Evolutionary conservation across 2,113 vertebrate species (phyloP).

Genomic region (Dasyprocta punctata): DNA sequence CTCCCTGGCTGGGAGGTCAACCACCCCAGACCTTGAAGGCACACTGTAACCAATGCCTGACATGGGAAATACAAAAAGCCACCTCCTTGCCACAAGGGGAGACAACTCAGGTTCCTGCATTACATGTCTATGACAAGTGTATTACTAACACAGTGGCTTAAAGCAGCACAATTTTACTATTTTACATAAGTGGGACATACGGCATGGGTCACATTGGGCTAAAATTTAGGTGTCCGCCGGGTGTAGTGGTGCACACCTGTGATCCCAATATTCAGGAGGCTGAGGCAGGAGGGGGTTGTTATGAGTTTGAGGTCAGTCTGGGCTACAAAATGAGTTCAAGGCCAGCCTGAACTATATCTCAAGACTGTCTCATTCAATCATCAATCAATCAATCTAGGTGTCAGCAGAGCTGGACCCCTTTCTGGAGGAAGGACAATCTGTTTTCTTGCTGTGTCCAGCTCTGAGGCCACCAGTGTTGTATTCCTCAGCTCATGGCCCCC

Average conservation of each 20-base stretch:
- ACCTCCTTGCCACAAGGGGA: background rate
- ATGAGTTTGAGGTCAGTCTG: background rate
- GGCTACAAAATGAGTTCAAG: background rate
- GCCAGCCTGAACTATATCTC: background rate
- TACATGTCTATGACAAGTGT: background rate
- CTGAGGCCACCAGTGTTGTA: background rate
- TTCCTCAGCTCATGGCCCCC: background rate
- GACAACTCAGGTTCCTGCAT: background rate
- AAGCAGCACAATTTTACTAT: background rate
- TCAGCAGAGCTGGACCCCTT: background rate
- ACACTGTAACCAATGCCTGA: background rate
- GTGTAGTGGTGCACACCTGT: too few species aligned
- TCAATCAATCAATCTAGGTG: background rate
- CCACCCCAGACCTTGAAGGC: background rate
- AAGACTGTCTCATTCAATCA: background rate
- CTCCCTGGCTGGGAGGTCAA: background rate
- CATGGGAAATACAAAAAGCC: background rate
- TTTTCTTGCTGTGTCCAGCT: constrained; percentile 45
- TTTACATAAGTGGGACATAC: background rate
- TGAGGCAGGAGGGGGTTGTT: background rate
- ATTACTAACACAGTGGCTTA: background rate
- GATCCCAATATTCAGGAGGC: background rate
- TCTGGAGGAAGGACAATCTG: background rate
- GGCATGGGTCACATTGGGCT: background rate
- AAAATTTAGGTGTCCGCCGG: constrained; percentile 50